phyloP scores from a whole-genome alignment of 2,888 invertebrate species.

The Lasioglossum calceatum region DNA sequence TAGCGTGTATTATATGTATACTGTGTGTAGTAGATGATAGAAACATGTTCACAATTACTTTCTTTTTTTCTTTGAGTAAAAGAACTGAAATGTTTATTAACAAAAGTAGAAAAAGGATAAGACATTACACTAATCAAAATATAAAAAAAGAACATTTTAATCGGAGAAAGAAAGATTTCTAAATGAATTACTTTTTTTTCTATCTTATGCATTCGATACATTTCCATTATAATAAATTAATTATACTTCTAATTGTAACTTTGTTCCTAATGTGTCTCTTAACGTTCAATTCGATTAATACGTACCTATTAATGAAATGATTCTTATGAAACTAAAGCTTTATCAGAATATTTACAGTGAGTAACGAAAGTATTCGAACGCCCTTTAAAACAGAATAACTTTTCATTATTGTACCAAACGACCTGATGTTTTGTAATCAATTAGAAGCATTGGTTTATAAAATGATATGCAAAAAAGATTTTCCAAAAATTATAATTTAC shows the following conservation, averaged over 20 bases:
- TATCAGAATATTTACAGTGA: conserved; percentile 3
- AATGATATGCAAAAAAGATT: no score
- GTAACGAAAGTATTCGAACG: no score
- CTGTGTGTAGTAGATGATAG: conserved; percentile 26
- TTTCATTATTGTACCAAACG: no score
- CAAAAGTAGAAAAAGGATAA: conserved; percentile 53
- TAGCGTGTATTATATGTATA: conserved; percentile 13
- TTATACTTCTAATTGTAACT: conserved; percentile 26
- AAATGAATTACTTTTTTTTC: conserved; percentile 35
- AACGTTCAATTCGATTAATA: conserved; percentile 17
- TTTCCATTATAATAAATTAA: conserved; percentile 54
- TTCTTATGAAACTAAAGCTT: conserved; percentile 34
- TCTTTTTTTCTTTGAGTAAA: neutral
- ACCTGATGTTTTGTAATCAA: no score
- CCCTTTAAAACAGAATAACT: no score
- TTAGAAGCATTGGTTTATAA: no score
- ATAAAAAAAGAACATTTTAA: conserved; percentile 49
- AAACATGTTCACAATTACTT: conserved; percentile 33
- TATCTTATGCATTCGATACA: conserved; percentile 24
- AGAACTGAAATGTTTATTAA: conserved; percentile 51
- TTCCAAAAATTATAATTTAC: no score
- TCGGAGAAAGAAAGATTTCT: conserved; percentile 45
- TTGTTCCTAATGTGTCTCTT: conserved; percentile 29
- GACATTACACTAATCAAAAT: conserved; percentile 41
- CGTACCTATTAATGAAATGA: conserved; percentile 17